Percentiles rank a stretch among this genome's conserved stretches.
phyloP scores from a whole-genome alignment of 1,140 invertebrate species.

The Vanessa atalanta region DNA sequence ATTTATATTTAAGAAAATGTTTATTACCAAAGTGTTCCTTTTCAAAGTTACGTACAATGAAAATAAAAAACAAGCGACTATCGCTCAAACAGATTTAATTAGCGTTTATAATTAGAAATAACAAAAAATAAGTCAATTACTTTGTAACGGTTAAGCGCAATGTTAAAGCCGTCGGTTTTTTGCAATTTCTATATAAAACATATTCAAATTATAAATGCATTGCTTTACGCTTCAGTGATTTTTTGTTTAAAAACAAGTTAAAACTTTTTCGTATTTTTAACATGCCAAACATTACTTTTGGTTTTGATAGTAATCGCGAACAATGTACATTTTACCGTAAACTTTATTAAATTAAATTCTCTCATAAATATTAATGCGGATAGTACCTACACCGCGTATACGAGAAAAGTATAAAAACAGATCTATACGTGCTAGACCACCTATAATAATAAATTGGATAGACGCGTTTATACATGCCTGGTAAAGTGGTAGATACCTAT shows the following conservation, averaged over 20 bases:
- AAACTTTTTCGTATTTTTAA: constrained; percentile 2
- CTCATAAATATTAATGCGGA: constrained; percentile 20
- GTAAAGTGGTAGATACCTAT: constrained; percentile 52
- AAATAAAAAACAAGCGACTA: constrained; percentile 17
- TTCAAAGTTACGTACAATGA: neutral
- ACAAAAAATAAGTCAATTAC: constrained; percentile 39
- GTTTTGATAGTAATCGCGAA: neutral
- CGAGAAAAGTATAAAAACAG: constrained; percentile 22
- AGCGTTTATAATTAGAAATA: constrained; percentile 37
- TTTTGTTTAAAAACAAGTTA: constrained; percentile 25
- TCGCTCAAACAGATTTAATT: constrained; percentile 29
- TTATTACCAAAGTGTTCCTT: constrained; percentile 3
- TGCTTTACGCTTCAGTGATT: constrained; percentile 37
- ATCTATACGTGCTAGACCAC: constrained; percentile 48
- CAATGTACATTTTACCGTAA: constrained; percentile 6
- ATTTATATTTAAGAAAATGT: neutral
- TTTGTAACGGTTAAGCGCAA: constrained; percentile 31
- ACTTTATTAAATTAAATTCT: constrained; percentile 17
- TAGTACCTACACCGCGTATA: neutral
- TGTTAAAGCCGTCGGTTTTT: constrained; percentile 34
- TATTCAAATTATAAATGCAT: constrained; percentile 47
- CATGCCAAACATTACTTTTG: neutral
- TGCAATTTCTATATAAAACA: constrained; percentile 37
- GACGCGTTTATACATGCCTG: constrained; percentile 60
- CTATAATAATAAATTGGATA: constrained; percentile 64